Conservation (phyloP, 2,797 vertebrate genomes). For the Ispidina picta region DNA sequence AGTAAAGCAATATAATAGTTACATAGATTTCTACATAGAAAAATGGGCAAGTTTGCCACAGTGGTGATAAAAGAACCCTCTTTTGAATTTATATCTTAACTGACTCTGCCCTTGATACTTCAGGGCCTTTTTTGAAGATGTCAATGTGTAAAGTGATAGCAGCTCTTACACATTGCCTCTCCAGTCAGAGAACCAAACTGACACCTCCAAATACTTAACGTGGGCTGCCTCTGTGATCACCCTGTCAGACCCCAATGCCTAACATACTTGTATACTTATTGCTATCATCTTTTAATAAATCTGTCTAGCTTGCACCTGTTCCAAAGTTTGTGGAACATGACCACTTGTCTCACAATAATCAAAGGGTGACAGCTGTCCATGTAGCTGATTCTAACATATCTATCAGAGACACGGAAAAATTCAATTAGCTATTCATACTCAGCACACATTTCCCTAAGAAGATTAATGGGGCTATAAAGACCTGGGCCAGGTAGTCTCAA, state of each 20-base stretch:
- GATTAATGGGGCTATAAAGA: neutral
- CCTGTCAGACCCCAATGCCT: neutral
- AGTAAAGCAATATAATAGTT: neutral
- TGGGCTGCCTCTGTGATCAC: neutral
- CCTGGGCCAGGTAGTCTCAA: neutral
- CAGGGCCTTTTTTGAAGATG: neutral
- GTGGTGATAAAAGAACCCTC: neutral
- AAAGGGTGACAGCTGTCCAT: conserved; percentile 1
- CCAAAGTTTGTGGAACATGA: neutral
- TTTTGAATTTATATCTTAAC: neutral
- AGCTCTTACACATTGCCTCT: neutral
- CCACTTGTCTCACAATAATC: neutral
- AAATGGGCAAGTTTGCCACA: neutral
- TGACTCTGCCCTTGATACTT: neutral
- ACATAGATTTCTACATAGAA: neutral
- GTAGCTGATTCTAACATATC: conserved; percentile 15
- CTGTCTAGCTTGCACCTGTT: conserved; percentile 39
- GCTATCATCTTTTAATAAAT: conserved; percentile 12
- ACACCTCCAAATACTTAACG: neutral
- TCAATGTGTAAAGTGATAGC: neutral
- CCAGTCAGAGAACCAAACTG: neutral
- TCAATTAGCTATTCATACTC: neutral
- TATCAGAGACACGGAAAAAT: neutral
- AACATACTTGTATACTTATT: neutral
- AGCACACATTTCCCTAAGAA: neutral